A percentile compares a stretch with the other conserved stretches of the same genome.
These are phyloP conservation scores for Fratercula arctica DNA, from an alignment of 2,797 vertebrate species.

Conservation along the genomic window DNA sequence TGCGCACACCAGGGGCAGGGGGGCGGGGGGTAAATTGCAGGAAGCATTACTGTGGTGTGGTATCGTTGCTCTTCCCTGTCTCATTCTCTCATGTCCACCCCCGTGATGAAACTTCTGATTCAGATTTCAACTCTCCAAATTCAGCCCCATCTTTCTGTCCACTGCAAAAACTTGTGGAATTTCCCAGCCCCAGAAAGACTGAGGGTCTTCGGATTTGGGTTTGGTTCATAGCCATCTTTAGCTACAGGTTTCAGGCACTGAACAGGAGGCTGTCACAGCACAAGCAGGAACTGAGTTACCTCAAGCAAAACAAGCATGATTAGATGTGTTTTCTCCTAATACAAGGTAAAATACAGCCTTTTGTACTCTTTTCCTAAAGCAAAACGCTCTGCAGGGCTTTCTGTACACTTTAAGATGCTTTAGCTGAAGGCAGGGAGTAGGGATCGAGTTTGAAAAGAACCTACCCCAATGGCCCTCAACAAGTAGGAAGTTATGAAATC, in stretches of 20 bases:
- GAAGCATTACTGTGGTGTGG: background rate
- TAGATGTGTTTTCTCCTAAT: background rate
- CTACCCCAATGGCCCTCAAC: background rate
- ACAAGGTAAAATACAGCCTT: background rate
- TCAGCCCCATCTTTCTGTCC: background rate
- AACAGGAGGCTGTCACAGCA: background rate
- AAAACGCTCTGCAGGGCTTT: background rate
- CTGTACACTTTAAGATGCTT: background rate
- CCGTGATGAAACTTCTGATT: background rate
- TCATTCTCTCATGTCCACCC: background rate
- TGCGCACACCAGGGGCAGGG: accelerated
- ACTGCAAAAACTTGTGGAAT: background rate
- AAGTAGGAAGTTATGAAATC: background rate
- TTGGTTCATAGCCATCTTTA: background rate
- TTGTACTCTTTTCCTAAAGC: background rate
- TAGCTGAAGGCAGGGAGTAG: background rate
- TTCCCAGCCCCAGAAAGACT: background rate
- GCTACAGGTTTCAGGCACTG: background rate
- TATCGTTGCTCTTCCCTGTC: background rate
- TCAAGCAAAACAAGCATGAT: slow-evolving; percentile 20
- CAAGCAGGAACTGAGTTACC: background rate
- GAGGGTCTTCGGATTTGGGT: background rate
- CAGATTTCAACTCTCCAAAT: background rate
- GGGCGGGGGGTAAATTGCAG: background rate
- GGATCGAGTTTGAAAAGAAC: background rate